Base-by-base conservation (phyloP, 2,797 vertebrate species). In the Fistularia commersonii region DNA sequence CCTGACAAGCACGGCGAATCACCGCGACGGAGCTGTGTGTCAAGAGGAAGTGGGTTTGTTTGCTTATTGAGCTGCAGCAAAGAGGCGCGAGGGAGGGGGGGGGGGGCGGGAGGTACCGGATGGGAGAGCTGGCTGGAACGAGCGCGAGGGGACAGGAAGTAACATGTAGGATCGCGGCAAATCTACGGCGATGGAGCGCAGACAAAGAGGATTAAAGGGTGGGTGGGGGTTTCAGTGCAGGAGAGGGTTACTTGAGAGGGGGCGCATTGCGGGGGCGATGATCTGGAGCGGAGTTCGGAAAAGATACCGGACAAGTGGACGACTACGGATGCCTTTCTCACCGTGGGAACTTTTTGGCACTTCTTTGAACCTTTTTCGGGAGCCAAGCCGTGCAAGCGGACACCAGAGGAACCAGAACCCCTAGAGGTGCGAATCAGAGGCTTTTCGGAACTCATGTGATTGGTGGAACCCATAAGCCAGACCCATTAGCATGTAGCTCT, bases 1-100 rank as follows among this genome's bases (percentile, higher is more conserved):
- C 79, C 81, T 64, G 86, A 89, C 84, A 88, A 86, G 77, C 83
- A 76, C 59, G 61, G 83, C 84, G 79, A 89, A 88, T 84, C 82
- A 76, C 75, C 64, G 61, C 69, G 54, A 81, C 83, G 36, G 59
- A 75, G 72, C 64, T 1, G 60, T 45, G 64, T 78, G 79, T 82
- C 67, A 72, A 59, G 66, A 80, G 79, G 80, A 87, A 84, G 76
- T 64, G 67, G 57, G 64, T 74, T 78, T 83, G 77, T 85, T 85
- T 82, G 82, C 70, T 81, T 75, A 82, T 78, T 80, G 78, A 81
- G 66, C 73, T 48, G 45, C 15, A 58, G 72, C 51, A 13, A 35
- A 68, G 41, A 65, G 69, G 53, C 46, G 68, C 72, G 68, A 60
- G 80, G 76, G 58, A 62, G 40, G 54, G 47, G 61, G 48, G 35